These are phyloP conservation scores for Tokudaia tokunoshimensis DNA, from an alignment of 2,797 vertebrate species.

Conservation along the genomic window DNA sequence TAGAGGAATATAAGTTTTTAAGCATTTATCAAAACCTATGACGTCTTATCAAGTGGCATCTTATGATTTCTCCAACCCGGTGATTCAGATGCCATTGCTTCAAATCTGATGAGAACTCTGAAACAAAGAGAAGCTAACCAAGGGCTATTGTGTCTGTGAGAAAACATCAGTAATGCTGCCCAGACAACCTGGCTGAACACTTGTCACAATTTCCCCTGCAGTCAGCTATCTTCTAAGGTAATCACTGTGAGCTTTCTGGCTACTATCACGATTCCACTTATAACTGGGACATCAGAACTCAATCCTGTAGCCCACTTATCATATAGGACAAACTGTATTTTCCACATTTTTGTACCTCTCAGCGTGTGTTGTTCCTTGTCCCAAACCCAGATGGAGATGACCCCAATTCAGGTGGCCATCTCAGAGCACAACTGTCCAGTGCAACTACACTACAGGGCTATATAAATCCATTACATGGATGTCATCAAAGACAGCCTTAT, in stretches of 20 bases:
- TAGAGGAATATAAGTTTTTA: neutral
- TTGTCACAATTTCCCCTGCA: no score
- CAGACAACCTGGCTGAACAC: no score
- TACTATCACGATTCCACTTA: neutral
- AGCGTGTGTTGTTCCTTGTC: accelerated
- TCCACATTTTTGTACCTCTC: neutral
- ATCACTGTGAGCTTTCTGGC: neutral
- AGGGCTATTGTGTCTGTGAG: no score
- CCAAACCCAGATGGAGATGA: neutral
- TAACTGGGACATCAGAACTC: neutral
- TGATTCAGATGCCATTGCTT: neutral
- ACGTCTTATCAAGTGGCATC: neutral
- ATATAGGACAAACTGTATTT: neutral
- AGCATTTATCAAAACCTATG: neutral
- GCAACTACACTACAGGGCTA: neutral
- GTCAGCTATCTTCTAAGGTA: neutral
- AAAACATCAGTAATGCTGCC: neutral
- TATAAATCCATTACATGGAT: neutral
- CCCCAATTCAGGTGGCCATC: neutral
- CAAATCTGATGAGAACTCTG: neutral
- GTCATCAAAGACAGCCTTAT: neutral
- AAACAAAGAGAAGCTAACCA: neutral
- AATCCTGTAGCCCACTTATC: neutral
- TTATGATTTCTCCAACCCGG: neutral
- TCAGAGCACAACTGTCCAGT: neutral